Base-by-base conservation (phyloP, 1,140 invertebrate species). In the Hestina assimilis region DNA sequence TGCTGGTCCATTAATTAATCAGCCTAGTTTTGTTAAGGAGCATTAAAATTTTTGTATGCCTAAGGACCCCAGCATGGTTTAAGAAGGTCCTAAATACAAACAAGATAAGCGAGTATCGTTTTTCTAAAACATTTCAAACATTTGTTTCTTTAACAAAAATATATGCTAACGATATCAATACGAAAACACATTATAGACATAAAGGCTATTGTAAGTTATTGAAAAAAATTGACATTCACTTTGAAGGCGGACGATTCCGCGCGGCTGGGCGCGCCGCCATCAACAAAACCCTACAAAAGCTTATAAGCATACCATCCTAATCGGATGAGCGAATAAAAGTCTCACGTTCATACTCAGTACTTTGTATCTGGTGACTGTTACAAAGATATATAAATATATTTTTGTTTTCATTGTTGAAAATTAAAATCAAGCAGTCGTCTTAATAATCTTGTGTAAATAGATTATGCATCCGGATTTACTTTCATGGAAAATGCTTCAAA, bases 251-350 rank as follows among this genome's bases (percentile, higher is more conserved):
- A 12, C 21, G 26, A 6, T 43, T 19, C 38, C 28, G 40, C 41
- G 51, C 40, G 40, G 28, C 40, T 43, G 46, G 46, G 19, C 52
- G 29, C 41, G 41, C 15, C 52, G 52, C 33, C 23, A 47, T 21
- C 35, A 29, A 46, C 53, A 45, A 56, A 47, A 31, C 50, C 23
- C 53, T 31, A 14, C 45, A 33, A 48, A 33, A 35, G 53, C 53
- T 56, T 47, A 56, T 56, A 47, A 56, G 53, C 53, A 55, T 41
- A 54, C 42, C 21, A 56, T 47, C 53, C 53, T 56, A 56, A 56
- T 56, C 53, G 42, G 53, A 56, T 56, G 42, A 47, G 43, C 53
- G 53, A 29, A 56, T 56, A 56, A 56, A 56, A 56, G 53, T 56
- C 46, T 48, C 43, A 45, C 53, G 42, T 47, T 31, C 53, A 29